Evolutionary conservation across 35 echinoderm and acorn worm species (phyloP).

Genomic region (Strongylocentrotus purpuratus): DNA sequence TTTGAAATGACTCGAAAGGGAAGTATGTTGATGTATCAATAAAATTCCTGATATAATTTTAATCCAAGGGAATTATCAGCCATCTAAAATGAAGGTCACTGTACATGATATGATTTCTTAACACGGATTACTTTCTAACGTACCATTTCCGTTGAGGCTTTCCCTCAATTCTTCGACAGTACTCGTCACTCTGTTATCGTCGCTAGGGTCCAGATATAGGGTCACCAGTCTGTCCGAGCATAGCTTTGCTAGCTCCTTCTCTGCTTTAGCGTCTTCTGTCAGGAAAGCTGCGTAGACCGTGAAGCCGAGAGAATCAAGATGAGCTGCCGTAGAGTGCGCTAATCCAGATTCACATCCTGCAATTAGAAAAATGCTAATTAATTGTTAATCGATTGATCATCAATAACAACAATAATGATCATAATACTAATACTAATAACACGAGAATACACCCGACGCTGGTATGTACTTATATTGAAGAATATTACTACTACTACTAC

Average conservation of each 20-base stretch:
- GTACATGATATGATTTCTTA: background rate
- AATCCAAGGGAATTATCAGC: background rate
- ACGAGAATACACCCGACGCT: no score
- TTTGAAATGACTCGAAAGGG: no score
- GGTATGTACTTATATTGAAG: no score
- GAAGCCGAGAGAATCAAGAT: conserved; percentile 69
- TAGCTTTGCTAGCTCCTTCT: conserved; percentile 49
- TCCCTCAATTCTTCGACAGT: conserved; percentile 60
- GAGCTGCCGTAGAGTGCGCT: conserved; percentile 55
- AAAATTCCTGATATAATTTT: background rate
- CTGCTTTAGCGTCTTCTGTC: conserved; percentile 60
- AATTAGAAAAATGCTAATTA: background rate
- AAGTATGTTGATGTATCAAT: no score
- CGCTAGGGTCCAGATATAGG: conserved; percentile 65
- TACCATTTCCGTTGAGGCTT: conserved; percentile 68
- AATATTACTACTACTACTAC: no score
- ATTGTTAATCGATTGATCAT: no score
- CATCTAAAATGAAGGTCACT: background rate
- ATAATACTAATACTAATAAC: no score
- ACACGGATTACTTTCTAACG: background rate
- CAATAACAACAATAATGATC: no score
- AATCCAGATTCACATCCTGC: conserved; percentile 78
- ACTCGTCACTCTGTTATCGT: conserved; percentile 63
- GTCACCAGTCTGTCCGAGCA: conserved; percentile 74
- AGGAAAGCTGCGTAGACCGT: conserved; percentile 68